Conservation (phyloP, 2,113 vertebrate species). For the Petrocephalus zakoni region DNA sequence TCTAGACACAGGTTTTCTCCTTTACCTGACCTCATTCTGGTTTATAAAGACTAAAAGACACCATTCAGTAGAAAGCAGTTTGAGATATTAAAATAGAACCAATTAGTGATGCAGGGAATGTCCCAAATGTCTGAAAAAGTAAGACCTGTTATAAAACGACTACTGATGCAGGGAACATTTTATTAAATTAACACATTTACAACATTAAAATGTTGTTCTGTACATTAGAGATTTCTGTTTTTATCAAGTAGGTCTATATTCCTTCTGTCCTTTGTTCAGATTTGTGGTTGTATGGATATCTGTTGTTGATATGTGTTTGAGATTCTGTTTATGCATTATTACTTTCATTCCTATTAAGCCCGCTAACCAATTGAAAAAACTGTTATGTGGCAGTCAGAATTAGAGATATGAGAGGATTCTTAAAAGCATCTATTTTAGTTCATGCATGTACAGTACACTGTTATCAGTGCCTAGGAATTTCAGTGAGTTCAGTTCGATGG, state of each 20-base stretch:
- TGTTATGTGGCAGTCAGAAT: neutral
- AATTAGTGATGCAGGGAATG: slow-evolving; percentile 6
- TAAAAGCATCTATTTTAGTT: slow-evolving; percentile 68
- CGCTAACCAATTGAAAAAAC: neutral
- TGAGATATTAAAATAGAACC: slow-evolving; percentile 16
- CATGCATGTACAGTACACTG: slow-evolving; percentile 45
- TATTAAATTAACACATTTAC: neutral
- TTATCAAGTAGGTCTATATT: neutral
- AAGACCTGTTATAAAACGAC: slow-evolving; percentile 10
- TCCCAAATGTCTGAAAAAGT: slow-evolving; percentile 15
- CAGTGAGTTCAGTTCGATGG: slow-evolving; percentile 30
- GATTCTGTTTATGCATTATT: neutral
- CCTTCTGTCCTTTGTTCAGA: neutral
- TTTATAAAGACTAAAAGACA: neutral
- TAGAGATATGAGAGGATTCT: slow-evolving; percentile 48
- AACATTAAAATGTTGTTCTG: neutral
- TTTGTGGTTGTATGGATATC: neutral
- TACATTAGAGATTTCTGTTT: neutral
- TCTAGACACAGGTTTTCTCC: neutral
- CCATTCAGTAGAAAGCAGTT: neutral
- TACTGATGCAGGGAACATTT: neutral
- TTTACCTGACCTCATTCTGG: slow-evolving; percentile 15
- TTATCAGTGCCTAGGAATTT: slow-evolving; percentile 51
- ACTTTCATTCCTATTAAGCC: neutral
- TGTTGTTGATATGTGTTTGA: neutral